Conservation (phyloP, 2,888 invertebrate genomes). For the Mantis religiosa region DNA sequence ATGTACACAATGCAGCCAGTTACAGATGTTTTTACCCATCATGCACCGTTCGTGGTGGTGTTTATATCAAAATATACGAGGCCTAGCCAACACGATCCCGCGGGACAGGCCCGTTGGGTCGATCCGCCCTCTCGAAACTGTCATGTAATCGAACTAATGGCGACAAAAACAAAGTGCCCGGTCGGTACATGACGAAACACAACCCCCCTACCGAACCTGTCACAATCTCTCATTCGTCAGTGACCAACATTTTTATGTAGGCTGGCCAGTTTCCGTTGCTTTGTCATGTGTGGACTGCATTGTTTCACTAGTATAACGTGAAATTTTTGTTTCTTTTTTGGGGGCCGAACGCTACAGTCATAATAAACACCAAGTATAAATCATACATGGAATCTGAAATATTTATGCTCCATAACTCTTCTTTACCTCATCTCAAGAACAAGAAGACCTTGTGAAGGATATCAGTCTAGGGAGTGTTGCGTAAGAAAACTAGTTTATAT, state of each 20-base stretch:
- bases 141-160: background rate
- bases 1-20: background rate
- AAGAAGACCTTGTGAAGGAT: no score
- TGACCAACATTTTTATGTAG: background rate
- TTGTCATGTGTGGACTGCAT: background rate
- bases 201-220: background rate
- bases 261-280: background rate
- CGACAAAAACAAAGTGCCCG: background rate
- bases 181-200: constrained; percentile 5
- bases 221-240: constrained; percentile 1
- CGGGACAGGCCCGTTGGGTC: background rate
- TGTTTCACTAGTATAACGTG: background rate
- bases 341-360: background rate
- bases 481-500: no score
- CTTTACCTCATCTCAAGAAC: no score
- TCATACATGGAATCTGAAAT: no score
- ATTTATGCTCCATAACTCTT: no score
- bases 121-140: background rate
- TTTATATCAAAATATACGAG: constrained; percentile 4
- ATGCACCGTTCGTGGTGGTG: background rate
- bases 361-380: background rate
- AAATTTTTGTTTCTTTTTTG: background rate
- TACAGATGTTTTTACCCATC: background rate
- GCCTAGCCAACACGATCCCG: background rate
- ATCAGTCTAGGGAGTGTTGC: no score